Conservation (phyloP, 2,888 invertebrate genomes). For the Ophioninae sp. region DNA sequence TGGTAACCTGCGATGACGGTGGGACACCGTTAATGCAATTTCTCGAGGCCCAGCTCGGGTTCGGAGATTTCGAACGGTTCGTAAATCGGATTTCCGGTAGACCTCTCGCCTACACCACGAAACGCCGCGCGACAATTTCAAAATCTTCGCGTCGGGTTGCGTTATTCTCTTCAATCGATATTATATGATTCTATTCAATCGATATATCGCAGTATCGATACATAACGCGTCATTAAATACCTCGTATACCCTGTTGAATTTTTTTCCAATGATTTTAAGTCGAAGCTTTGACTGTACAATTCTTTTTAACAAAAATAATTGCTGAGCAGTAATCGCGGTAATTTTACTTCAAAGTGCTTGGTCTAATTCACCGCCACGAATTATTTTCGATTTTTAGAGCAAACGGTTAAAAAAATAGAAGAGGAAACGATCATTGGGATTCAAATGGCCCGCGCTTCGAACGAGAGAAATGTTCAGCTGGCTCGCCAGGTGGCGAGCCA, state of each 20-base stretch:
- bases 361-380: neutral
- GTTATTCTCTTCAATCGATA: neutral
- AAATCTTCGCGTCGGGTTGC: neutral
- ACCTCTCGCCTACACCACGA: neutral
- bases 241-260: neutral
- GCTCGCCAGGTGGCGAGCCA: too few relatives aligned
- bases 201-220: neutral
- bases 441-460: too few relatives aligned
- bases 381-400: neutral
- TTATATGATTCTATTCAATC: neutral
- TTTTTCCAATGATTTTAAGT: neutral
- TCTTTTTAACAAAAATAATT: neutral
- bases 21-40: constrained; percentile 41
- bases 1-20: constrained; percentile 84
- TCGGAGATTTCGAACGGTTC: constrained; percentile 27
- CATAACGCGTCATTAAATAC: neutral
- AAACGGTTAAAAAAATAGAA: too few relatives aligned
- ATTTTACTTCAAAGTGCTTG: neutral
- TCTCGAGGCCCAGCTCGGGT: constrained; percentile 15
- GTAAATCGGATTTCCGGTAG: constrained; percentile 27
- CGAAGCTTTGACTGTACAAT: neutral
- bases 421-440: too few relatives aligned
- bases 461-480: too few relatives aligned
- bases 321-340: neutral
- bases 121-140: neutral